Conservation (phyloP, 2,888 invertebrate species). For the Rapana venosa region DNA sequence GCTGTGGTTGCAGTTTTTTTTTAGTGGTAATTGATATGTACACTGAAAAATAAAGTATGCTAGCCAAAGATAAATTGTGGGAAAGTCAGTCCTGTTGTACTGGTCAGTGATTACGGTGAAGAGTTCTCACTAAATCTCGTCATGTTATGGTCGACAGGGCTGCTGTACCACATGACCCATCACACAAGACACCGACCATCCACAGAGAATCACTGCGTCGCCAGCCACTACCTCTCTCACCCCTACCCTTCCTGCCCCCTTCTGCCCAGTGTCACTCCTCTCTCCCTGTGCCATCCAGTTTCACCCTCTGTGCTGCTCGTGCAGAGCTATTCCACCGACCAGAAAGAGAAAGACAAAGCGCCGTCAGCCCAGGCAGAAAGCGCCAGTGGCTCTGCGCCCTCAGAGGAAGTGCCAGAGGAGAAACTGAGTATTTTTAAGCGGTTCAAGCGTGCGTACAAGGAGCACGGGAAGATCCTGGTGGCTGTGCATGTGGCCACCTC, state of each 20-base stretch:
- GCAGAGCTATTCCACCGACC: not conserved
- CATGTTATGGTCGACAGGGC: not conserved
- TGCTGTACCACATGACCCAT: not conserved
- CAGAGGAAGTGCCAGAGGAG: slow-evolving; percentile 62
- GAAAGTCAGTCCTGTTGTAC: too few species aligned
- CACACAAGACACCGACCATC: not conserved
- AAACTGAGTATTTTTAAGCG: slow-evolving; percentile 85
- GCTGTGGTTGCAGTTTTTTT: too few species aligned
- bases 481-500: slow-evolving; percentile 96
- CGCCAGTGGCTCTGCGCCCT: not conserved
- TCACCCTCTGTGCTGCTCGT: not conserved
- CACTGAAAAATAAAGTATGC: too few species aligned
- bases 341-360: not conserved
- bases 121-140: too few species aligned
- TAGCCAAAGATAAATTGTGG: too few species aligned
- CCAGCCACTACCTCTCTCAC: too few species aligned
- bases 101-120: too few species aligned
- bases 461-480: slow-evolving; percentile 97
- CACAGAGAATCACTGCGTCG: not conserved
- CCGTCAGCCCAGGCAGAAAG: not conserved
- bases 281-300: not conserved
- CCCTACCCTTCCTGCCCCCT: too few species aligned
- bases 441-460: slow-evolving; percentile 94
- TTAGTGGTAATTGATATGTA: too few species aligned
- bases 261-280: not conserved